phyloP scores from a whole-genome alignment of 2,888 invertebrate species.

The Hypena proboscidalis region DNA sequence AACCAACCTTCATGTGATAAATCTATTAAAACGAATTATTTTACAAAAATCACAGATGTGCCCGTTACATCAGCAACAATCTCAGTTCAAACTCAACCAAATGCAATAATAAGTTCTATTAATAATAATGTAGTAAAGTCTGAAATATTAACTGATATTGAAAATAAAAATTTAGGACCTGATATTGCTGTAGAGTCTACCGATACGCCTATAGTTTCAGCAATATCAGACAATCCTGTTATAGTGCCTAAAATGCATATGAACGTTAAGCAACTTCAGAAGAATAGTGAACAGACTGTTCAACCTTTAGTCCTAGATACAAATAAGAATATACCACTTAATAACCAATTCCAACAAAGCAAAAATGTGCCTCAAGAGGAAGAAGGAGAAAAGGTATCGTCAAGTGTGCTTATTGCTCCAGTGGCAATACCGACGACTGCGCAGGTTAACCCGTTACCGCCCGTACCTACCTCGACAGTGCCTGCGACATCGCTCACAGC shows the following conservation, averaged over 20 bases:
- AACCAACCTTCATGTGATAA: conserved; percentile 69
- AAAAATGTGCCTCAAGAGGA: conserved; percentile 70
- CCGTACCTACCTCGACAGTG: conserved; percentile 28
- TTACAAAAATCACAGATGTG: conserved; percentile 62
- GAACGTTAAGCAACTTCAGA: conserved; percentile 71
- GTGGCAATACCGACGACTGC: conserved; percentile 28
- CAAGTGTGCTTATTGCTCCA: conserved; percentile 33
- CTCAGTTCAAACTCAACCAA: conserved; percentile 68
- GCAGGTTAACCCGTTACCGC: conserved; percentile 35
- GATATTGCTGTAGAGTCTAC: conserved; percentile 67
- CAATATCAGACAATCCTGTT: conserved; percentile 88
- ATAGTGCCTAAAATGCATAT: conserved; percentile 85
- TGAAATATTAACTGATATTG: conserved; percentile 75
- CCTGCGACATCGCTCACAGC: conserved; percentile 26
- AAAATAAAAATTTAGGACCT: conserved; percentile 71
- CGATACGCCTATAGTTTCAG: conserved; percentile 89
- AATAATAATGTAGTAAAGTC: conserved; percentile 79
- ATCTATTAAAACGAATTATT: conserved; percentile 61
- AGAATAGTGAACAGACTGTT: conserved; percentile 64
- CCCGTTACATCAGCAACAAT: conserved; percentile 57
- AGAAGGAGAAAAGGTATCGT: conserved; percentile 56
- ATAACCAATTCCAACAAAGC: conserved; percentile 64
- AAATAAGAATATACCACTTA: conserved; percentile 65
- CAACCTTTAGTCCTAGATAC: conserved; percentile 70
- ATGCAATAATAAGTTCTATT: conserved; percentile 73